These are phyloP conservation scores for Poeciliopsis turneri DNA, from an alignment of 2,797 vertebrate species.

Conservation along the genomic window DNA sequence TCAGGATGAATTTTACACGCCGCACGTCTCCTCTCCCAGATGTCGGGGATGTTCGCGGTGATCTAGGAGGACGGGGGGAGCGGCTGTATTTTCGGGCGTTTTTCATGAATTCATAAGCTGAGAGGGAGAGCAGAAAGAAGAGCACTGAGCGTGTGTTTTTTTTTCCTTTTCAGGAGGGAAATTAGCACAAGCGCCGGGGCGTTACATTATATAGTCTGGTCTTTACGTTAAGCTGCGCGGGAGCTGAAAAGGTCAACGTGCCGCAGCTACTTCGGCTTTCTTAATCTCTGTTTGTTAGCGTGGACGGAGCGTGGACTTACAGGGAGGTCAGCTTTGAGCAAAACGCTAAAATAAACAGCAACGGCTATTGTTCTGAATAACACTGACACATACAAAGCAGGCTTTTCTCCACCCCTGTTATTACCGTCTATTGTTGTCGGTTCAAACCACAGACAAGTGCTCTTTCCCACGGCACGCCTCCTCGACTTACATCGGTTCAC, in stretches of 20 bases:
- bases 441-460: slow-evolving; percentile 54
- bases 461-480: slow-evolving; percentile 45
- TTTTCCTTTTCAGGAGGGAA: slow-evolving; percentile 56
- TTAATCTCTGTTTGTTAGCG: slow-evolving; percentile 30
- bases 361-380: slow-evolving; percentile 51
- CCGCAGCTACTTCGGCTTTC: slow-evolving; percentile 27
- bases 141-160: slow-evolving; percentile 21
- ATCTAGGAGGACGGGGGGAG: slow-evolving; percentile 43
- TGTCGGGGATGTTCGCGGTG: slow-evolving; percentile 28
- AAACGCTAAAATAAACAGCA: slow-evolving; percentile 47
- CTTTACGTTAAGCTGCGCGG: slow-evolving; percentile 13
- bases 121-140: slow-evolving; percentile 33
- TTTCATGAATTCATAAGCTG: slow-evolving; percentile 60
- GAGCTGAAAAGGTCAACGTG: slow-evolving; percentile 53
- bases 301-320: slow-evolving; percentile 9
- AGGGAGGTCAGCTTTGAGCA: slow-evolving; percentile 41
- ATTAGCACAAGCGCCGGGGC: slow-evolving; percentile 42
- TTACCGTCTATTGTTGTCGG: slow-evolving; percentile 51
- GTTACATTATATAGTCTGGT: slow-evolving; percentile 31
- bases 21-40: slow-evolving; percentile 65
- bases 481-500: slow-evolving; percentile 39
- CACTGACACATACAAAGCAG: slow-evolving; percentile 50
- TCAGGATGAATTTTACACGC: slow-evolving; percentile 66
- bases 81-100: slow-evolving; percentile 37
- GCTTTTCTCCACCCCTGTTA: slow-evolving; percentile 41